Conservation (phyloP, 2,888 invertebrate genomes). For the Micoletzkya japonica region DNA sequence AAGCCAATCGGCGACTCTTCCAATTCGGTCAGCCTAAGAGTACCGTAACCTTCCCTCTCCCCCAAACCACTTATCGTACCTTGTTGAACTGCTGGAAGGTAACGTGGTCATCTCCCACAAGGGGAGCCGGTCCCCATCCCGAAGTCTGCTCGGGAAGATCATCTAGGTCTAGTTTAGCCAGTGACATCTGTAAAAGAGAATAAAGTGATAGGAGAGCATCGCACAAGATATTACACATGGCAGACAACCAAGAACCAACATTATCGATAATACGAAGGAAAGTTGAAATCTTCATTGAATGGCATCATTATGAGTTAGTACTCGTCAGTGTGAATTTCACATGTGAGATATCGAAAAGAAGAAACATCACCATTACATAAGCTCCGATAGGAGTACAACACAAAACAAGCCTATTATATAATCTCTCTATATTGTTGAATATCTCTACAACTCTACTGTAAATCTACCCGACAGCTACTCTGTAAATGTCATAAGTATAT, state of each 20-base stretch:
- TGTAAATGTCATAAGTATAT: no score
- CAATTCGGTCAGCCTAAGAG: conserved; percentile 85
- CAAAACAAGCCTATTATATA: no score
- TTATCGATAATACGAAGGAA: background rate
- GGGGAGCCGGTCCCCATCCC: conserved; percentile 89
- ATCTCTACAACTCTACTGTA: no score
- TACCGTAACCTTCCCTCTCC: background rate
- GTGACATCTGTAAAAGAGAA: conserved; percentile 32
- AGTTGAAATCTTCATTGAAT: background rate
- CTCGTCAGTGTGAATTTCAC: no score
- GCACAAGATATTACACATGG: background rate
- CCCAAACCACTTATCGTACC: conserved; percentile 16
- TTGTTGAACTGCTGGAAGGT: conserved; percentile 98
- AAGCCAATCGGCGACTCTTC: conserved; percentile 96
- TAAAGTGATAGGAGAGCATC: background rate
- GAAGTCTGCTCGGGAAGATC: conserved; percentile 72
- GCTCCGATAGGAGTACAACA: no score
- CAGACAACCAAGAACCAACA: background rate
- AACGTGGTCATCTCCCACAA: conserved; percentile 81
- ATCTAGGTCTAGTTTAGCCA: conserved; percentile 45
- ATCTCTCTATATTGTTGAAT: no score
- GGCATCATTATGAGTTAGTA: background rate
- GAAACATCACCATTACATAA: no score
- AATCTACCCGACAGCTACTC: no score
- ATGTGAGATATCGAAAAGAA: no score